phyloP scores from a whole-genome alignment of 2,888 invertebrate genomes.

The Chaetoderma sp. region DNA sequence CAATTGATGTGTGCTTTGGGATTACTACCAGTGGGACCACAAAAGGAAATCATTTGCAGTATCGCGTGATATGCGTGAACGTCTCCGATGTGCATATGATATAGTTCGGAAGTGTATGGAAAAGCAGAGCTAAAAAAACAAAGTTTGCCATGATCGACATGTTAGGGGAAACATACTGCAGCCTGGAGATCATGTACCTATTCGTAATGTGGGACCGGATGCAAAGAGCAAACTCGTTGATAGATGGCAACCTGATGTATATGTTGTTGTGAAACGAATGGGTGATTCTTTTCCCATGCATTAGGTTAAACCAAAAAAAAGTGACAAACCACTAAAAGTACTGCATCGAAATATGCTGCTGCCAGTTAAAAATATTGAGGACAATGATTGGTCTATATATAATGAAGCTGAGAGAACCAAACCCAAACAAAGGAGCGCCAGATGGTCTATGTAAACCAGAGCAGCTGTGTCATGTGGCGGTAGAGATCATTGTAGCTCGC shows the following conservation, averaged over 20 bases:
- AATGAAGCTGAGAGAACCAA: too few species aligned
- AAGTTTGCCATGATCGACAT: slow-evolving; percentile 13
- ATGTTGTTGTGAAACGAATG: slow-evolving; percentile 13
- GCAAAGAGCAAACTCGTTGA: slow-evolving; percentile 27
- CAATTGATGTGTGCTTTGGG: slow-evolving; percentile 13
- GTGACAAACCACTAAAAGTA: not conserved
- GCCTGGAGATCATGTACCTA: slow-evolving; percentile 22
- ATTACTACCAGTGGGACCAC: not conserved
- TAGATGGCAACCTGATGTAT: slow-evolving; percentile 17
- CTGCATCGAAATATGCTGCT: not conserved
- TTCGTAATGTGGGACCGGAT: slow-evolving; percentile 19
- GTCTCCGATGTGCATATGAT: not conserved
- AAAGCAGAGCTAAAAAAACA: not conserved
- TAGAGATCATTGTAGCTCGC: too few species aligned
- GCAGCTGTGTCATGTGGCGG: too few species aligned
- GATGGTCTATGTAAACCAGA: too few species aligned
- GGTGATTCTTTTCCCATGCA: slow-evolving; percentile 4
- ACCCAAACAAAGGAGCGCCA: too few species aligned
- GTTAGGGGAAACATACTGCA: slow-evolving; percentile 1
- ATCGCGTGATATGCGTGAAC: not conserved
- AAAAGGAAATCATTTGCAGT: not conserved
- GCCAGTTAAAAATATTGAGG: too few species aligned
- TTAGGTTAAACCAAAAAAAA: slow-evolving; percentile 8
- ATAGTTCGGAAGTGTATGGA: not conserved
- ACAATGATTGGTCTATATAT: too few species aligned